Evolutionary conservation across 2,888 invertebrate species (phyloP), one percentile per base, ranked within the genome.

Genomic region (Aphidius colemani): DNA sequence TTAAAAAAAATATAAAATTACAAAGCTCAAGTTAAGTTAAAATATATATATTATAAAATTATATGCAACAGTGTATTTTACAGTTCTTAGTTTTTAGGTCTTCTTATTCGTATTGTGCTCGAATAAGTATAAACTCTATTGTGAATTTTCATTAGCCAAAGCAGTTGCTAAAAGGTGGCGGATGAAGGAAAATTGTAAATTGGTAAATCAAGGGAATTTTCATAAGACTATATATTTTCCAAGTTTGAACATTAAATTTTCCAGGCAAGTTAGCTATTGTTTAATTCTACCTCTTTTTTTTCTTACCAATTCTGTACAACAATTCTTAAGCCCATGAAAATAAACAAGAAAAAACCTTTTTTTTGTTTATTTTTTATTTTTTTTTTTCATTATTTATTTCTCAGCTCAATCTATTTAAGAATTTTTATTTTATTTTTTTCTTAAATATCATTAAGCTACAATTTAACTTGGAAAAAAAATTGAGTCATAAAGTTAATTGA

Each of bases 241-340:
- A 56, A 64, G 64, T 64, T 64, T 53, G 13, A 64, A 59, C 64
- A 60, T 64, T 64, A 56, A 64, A 64, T 64, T 64, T 60, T 30
- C 30, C 48, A 60, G 46, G 43, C 60, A 46, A 57, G 46, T 57
- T 57, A 57, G 46, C 46, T 57, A 57, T 57, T 46, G 57, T 57
- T 46, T 45, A 46, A 45, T 57, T 45, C 46, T 18, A 39, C 45
- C 30, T 3, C 46, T 39, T 13, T 30, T 30, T 30, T 30, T 30
- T 30, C 5, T 30, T 30, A 30, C 5, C 30, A 30, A 30, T 5
- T 5, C 30, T 30, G 30, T 30, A 30, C 30, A 30, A 30, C 30
- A 30, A 30, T 30, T 30, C 30, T 30, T 5, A 30, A 30, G 30
- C 30, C 30, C 30, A 30, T 30, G 30, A 30, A 30, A 30, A 30